phyloP scores from a whole-genome alignment of 1,140 invertebrate species.

The Cylas formicarius region DNA sequence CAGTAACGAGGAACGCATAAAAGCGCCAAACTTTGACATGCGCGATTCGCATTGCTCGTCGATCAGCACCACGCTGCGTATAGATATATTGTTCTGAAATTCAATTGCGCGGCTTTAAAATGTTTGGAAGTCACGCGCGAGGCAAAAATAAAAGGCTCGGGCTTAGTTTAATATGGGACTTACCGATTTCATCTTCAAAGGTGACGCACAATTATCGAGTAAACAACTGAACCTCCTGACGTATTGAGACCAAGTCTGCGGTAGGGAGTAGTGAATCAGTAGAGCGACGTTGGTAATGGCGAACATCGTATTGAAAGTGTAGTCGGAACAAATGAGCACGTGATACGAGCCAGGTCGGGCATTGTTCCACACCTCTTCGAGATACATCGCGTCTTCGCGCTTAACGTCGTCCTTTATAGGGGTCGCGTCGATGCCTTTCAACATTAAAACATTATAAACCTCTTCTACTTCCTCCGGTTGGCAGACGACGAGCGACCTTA shows the following conservation, averaged over 20 bases:
- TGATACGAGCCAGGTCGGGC: slow-evolving; percentile 26
- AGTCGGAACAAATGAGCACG: slow-evolving; percentile 36
- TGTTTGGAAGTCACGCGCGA: no score
- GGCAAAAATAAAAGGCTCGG: no score
- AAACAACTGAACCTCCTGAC: slow-evolving; percentile 31
- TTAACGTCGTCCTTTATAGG: slow-evolving; percentile 14
- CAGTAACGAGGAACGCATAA: slow-evolving; percentile 20
- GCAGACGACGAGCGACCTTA: slow-evolving; percentile 33
- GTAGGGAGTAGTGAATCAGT: slow-evolving; percentile 33
- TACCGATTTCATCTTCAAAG: slow-evolving; percentile 22
- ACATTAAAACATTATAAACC: slow-evolving; percentile 19
- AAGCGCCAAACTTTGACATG: slow-evolving; percentile 25
- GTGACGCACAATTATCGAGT: slow-evolving; percentile 28
- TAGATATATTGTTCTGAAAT: slow-evolving; percentile 19
- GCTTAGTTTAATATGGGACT: no score
- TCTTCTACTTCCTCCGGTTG: slow-evolving; percentile 28
- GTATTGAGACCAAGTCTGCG: slow-evolving; percentile 32
- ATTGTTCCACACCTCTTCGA: slow-evolving; percentile 26
- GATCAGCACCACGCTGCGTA: slow-evolving; percentile 27
- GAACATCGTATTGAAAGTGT: slow-evolving; percentile 25
- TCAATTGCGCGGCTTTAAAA: no score
- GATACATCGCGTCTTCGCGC: slow-evolving; percentile 23
- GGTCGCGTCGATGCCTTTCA: slow-evolving; percentile 25
- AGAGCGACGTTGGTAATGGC: slow-evolving; percentile 26
- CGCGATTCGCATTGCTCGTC: slow-evolving; percentile 30